Evolutionary conservation across 35 echinoderm and acorn worm genomes (phyloP).

Genomic region (Heliocidaris tuberculata): DNA sequence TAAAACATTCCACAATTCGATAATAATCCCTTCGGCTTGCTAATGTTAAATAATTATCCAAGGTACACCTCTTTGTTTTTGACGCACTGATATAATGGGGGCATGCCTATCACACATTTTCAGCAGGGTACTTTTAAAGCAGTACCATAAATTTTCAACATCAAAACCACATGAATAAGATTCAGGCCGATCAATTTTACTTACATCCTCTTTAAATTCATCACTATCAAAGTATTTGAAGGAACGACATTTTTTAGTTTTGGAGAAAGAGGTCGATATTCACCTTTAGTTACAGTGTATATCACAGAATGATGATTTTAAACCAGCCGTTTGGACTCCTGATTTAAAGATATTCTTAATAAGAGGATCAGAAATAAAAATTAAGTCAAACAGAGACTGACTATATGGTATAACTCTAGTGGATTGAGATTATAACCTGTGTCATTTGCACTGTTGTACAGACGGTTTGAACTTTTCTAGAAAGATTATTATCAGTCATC

Average conservation of each 20-base stretch:
- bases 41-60: neutral
- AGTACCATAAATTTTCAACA: neutral
- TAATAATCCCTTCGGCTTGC: neutral
- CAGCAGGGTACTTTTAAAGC: neutral
- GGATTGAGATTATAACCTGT: neutral
- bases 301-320: neutral
- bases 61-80: neutral
- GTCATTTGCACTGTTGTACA: neutral
- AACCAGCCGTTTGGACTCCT: slow-evolving; percentile 18
- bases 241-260: neutral
- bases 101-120: neutral
- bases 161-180: neutral
- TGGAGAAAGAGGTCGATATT: neutral
- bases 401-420: neutral
- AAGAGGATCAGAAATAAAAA: slow-evolving; percentile 19
- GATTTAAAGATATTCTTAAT: neutral
- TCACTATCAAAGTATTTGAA: neutral
- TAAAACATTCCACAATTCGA: too few species aligned
- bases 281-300: neutral
- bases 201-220: neutral
- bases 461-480: neutral
- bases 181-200: neutral
- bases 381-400: slow-evolving; percentile 18
- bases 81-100: neutral
- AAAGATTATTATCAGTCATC: neutral